Conservation (phyloP, 1,140 invertebrate genomes). For the Brachionus asplanchnoidis region DNA sequence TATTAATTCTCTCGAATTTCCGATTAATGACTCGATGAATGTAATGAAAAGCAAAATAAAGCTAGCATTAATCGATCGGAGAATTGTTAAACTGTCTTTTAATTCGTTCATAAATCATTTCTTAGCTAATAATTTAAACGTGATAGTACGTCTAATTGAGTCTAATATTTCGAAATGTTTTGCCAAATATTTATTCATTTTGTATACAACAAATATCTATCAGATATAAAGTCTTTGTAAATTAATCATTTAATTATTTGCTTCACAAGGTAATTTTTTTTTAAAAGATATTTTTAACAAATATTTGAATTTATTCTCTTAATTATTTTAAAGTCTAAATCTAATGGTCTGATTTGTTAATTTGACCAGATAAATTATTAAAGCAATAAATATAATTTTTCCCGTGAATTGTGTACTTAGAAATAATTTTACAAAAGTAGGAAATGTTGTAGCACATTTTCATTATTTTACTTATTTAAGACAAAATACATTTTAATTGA, state of each 20-base stretch:
- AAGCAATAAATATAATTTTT: background rate
- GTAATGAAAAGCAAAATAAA: background rate
- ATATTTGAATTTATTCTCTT: background rate
- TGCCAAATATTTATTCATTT: background rate
- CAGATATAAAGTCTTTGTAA: background rate
- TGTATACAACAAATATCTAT: background rate
- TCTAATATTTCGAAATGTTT: background rate
- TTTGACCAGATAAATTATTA: background rate
- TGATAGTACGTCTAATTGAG: background rate
- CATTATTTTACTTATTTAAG: background rate
- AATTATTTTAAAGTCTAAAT: background rate
- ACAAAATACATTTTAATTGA: background rate
- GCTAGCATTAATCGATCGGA: background rate
- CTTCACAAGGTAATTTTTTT: background rate
- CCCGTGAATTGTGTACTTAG: background rate
- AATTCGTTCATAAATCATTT: background rate
- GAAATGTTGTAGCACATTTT: background rate
- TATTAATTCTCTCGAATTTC: slow-evolving; percentile 18
- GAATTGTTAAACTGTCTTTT: background rate
- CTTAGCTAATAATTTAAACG: background rate
- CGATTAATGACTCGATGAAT: slow-evolving; percentile 12
- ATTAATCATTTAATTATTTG: background rate
- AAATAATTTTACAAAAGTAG: background rate
- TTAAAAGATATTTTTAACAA: background rate
- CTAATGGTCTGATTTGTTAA: background rate